These are phyloP conservation scores for Drosophila multiciliata DNA, from an alignment of 2,888 invertebrate species.

Conservation along the genomic window DNA sequence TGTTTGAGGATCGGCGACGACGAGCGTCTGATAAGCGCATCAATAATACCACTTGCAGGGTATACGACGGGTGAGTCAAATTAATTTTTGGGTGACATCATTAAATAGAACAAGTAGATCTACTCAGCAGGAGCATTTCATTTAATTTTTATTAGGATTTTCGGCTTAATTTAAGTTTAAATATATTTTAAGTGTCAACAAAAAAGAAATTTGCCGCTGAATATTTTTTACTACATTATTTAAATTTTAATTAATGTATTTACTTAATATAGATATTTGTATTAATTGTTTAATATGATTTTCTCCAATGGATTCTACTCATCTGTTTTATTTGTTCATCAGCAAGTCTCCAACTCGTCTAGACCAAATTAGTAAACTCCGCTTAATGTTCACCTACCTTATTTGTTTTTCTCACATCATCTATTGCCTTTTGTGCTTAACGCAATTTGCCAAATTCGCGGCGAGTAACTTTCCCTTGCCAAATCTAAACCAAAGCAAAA, in stretches of 20 bases:
- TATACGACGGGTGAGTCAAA: conserved; percentile 92
- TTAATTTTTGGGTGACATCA: neutral
- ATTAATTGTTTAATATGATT: neutral
- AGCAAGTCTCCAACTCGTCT: neutral
- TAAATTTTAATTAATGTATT: neutral
- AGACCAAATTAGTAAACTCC: neutral
- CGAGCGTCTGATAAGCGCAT: conserved; percentile 96
- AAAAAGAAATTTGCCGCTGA: neutral
- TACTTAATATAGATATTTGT: neutral
- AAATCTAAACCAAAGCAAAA: conserved; percentile 34
- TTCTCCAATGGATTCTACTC: neutral
- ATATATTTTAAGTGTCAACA: neutral
- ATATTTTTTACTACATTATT: neutral
- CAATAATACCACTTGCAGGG: conserved; percentile 96
- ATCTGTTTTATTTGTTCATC: neutral
- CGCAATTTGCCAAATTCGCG: conserved; percentile 11
- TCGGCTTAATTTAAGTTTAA: neutral
- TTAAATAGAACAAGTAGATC: neutral
- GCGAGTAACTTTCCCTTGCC: conserved; percentile 39
- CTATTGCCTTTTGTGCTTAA: conserved; percentile 9
- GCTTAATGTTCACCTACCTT: neutral
- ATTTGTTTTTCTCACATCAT: conserved; percentile 6
- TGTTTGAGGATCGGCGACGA: conserved; percentile 96
- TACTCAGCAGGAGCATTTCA: neutral
- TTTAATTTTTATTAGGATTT: neutral